Conservation (phyloP, 2,113 vertebrate genomes). For the Cyphomyrus plagiostoma region DNA sequence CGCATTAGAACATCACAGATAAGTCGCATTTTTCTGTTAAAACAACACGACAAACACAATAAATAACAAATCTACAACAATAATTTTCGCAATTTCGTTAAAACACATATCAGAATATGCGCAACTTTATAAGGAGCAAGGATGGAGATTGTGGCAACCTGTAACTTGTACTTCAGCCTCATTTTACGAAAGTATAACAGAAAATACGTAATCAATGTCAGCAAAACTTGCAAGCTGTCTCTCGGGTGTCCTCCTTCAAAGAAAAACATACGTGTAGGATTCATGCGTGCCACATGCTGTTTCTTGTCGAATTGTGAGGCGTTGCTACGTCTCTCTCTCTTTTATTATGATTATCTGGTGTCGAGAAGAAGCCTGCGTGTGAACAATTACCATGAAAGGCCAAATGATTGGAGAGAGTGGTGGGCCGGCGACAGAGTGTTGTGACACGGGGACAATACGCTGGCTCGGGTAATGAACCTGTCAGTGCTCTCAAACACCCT, state of each 20-base stretch:
- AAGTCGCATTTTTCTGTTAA: neutral
- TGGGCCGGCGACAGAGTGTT: slow-evolving; percentile 16
- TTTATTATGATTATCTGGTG: neutral
- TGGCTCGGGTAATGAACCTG: slow-evolving; percentile 38
- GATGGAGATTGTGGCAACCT: neutral
- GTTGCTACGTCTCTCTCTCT: slow-evolving; percentile 8
- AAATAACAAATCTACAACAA: neutral
- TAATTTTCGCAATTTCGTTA: neutral
- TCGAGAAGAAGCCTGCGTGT: slow-evolving; percentile 6
- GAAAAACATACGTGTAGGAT: neutral
- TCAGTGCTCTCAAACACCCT: slow-evolving; percentile 18
- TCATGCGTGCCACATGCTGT: neutral
- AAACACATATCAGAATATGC: neutral
- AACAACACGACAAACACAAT: neutral
- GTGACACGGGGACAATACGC: slow-evolving; percentile 24
- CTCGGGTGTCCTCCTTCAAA: neutral
- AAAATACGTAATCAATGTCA: neutral
- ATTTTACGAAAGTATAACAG: neutral
- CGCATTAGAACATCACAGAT: neutral
- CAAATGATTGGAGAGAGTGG: neutral
- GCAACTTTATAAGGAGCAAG: neutral
- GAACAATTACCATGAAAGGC: slow-evolving; percentile 16
- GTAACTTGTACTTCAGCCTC: neutral
- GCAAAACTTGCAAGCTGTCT: neutral
- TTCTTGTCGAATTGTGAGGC: neutral